Evolutionary conservation across 2,113 vertebrate species (phyloP).

Genomic region (Gulo gulo): DNA sequence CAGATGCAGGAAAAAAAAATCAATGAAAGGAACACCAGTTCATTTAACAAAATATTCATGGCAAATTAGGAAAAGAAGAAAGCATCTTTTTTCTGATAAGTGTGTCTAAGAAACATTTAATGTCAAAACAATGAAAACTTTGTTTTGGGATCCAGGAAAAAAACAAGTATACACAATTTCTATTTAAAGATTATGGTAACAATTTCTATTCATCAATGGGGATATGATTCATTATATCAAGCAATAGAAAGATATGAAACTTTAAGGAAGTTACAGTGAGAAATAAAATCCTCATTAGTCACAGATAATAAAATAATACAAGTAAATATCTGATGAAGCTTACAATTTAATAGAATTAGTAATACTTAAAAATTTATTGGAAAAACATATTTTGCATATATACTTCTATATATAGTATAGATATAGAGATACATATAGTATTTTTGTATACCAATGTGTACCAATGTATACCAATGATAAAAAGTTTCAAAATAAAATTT

Average conservation of each 20-base stretch:
- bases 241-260: not conserved
- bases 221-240: not conserved
- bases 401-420: not conserved
- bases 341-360: not conserved
- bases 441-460: not conserved
- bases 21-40: not conserved
- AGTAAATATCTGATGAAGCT: not conserved
- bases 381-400: not conserved
- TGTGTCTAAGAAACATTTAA: not conserved
- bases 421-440: not conserved
- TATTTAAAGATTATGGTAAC: not conserved
- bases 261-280: not conserved
- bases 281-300: not conserved
- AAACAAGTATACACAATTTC: not conserved
- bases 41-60: not conserved
- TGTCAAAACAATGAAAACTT: not conserved
- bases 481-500: not conserved
- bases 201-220: not conserved
- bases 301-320: not conserved
- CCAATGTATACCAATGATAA: not conserved
- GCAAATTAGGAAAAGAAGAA: not conserved
- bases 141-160: not conserved
- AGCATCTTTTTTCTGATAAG: not conserved
- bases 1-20: not conserved
- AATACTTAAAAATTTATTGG: not conserved